phyloP scores from a whole-genome alignment of 2,888 invertebrate species.

The Athalia cordata region DNA sequence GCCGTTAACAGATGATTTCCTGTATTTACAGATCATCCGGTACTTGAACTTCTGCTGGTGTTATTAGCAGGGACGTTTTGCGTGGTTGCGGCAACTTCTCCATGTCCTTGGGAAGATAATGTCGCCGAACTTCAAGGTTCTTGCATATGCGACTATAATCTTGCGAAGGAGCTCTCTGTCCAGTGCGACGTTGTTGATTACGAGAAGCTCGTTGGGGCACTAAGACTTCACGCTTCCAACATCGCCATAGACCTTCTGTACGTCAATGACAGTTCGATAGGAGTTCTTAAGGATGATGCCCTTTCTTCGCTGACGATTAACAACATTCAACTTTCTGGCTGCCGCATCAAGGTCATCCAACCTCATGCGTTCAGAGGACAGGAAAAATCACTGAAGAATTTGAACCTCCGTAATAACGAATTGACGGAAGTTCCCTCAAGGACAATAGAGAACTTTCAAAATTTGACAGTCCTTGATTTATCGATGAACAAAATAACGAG shows the following conservation, averaged over 20 bases:
- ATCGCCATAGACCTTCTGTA: slow-evolving; percentile 87
- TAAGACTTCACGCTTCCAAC: slow-evolving; percentile 81
- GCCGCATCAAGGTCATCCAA: slow-evolving; percentile 83
- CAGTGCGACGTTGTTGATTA: slow-evolving; percentile 94
- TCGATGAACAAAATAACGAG: slow-evolving; percentile 86
- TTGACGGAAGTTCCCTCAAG: slow-evolving; percentile 86
- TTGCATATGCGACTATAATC: slow-evolving; percentile 91
- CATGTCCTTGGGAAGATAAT: slow-evolving; percentile 91
- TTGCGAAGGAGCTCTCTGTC: slow-evolving; percentile 89
- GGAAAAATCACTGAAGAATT: slow-evolving; percentile 85
- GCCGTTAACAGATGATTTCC: background rate
- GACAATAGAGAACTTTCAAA: slow-evolving; percentile 81
- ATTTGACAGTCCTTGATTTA: slow-evolving; percentile 87
- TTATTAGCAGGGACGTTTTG: slow-evolving; percentile 54
- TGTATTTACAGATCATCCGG: slow-evolving; percentile 15
- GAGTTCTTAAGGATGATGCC: slow-evolving; percentile 80
- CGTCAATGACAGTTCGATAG: slow-evolving; percentile 90
- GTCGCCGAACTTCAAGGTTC: slow-evolving; percentile 85
- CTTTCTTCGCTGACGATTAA: slow-evolving; percentile 84
- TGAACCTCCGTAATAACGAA: slow-evolving; percentile 90
- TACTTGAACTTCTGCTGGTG: slow-evolving; percentile 52
- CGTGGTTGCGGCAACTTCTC: slow-evolving; percentile 73
- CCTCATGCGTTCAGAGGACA: slow-evolving; percentile 88
- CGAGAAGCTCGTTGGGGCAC: slow-evolving; percentile 82
- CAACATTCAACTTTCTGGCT: slow-evolving; percentile 90